Percentiles rank a stretch among this genome's conserved stretches.
Conservation (phyloP, 2,797 vertebrate genomes). For the Xenopus petersii region DNA sequence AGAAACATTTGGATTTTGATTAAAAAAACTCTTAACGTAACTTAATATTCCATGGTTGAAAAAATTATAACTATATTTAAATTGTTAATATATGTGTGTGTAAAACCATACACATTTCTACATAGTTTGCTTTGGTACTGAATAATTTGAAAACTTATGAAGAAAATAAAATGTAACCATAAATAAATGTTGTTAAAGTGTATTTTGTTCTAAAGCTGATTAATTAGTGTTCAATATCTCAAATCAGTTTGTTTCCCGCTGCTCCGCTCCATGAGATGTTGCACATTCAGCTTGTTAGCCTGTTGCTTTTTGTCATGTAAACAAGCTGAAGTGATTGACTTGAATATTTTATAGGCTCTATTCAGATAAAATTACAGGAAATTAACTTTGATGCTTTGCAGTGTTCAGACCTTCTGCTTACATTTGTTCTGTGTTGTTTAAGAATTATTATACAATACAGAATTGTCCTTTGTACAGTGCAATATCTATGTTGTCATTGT, state of each 20-base stretch:
- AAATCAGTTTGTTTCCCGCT: conserved; percentile 41
- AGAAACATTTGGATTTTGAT: no score
- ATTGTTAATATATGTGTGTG: no score
- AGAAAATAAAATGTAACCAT: conserved; percentile 15
- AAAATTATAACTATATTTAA: no score
- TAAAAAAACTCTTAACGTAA: no score
- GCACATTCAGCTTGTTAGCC: conserved; percentile 47
- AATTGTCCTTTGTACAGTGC: no score
- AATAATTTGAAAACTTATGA: background rate
- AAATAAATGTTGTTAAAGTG: conserved; percentile 25
- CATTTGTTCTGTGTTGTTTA: conserved; percentile 23
- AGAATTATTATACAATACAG: conserved; percentile 7
- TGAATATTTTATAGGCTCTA: conserved; percentile 43
- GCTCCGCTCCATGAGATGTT: conserved; percentile 42
- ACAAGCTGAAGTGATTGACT: conserved; percentile 48
- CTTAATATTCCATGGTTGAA: no score
- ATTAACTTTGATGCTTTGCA: conserved; percentile 37
- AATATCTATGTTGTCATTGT: background rate
- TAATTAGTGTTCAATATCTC: conserved; percentile 45
- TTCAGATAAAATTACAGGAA: conserved; percentile 40
- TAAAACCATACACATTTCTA: no score
- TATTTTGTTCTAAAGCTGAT: conserved; percentile 32
- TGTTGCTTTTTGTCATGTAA: conserved; percentile 49
- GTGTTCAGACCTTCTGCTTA: conserved; percentile 25
- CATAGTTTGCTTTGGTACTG: no score